These are phyloP conservation scores for Amphiprion clarkii DNA, from an alignment of 2,797 vertebrate genomes.

Conservation along the genomic window DNA sequence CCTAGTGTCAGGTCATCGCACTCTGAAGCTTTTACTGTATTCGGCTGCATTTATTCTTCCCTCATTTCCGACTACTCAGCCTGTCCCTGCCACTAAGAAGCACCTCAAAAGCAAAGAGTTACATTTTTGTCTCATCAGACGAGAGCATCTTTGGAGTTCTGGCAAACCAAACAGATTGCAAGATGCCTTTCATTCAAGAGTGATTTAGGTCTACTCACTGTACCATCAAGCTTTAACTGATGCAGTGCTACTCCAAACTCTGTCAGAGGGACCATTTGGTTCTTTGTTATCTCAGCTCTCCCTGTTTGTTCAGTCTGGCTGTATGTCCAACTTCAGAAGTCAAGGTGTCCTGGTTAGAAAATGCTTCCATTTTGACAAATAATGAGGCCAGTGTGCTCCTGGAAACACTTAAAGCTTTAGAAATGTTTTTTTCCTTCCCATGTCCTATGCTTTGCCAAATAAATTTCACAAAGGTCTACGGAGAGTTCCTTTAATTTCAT, in stretches of 20 bases:
- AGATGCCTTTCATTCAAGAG: background rate
- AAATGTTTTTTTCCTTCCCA: constrained; percentile 21
- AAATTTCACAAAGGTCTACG: background rate
- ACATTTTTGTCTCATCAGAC: background rate
- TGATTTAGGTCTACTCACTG: background rate
- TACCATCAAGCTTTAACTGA: background rate
- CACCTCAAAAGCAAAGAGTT: constrained; percentile 1
- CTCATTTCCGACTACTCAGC: background rate
- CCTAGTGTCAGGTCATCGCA: background rate
- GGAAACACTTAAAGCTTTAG: constrained; percentile 13
- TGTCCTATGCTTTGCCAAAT: background rate
- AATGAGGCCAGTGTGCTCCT: constrained; percentile 10
- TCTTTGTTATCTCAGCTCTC: too few species aligned
- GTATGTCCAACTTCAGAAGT: constrained; percentile 5
- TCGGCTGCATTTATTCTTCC: background rate
- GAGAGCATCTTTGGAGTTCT: background rate
- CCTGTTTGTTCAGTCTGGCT: constrained; percentile 6
- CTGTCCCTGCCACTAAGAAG: constrained; percentile 4
- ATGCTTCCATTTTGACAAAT: constrained; percentile 23
- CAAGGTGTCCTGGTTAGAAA: constrained; percentile 8
- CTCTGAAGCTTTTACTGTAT: background rate
- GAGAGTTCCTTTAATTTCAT: constrained; percentile 6
- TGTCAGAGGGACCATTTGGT: too few species aligned
- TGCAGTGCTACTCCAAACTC: background rate
- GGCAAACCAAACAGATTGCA: too few species aligned